Evolutionary conservation across 1,140 invertebrate species (phyloP), one percentile per base, ranked within the genome.

Genomic region (Hypothenemus hampei): DNA sequence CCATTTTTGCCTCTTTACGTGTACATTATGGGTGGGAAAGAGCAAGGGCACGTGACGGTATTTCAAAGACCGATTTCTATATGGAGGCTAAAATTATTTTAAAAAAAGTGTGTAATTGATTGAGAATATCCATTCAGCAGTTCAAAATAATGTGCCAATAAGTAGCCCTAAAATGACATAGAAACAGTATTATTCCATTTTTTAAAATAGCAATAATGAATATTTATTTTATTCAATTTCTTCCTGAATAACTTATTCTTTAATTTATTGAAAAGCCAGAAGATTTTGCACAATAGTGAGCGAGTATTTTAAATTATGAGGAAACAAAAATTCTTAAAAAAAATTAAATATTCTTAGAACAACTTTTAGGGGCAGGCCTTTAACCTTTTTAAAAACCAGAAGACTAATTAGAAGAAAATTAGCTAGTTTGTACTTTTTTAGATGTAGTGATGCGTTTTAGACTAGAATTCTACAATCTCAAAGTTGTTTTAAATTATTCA

Each of bases 61-160:
- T 84, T 84, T 53, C 80, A 81, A 56, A 74, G 81, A 59, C 81
- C 82, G 0, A 73, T 84, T 3, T 82, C 81, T 0, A 72, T 84
- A 11, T 84, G 82, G 82, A 81, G 80, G 60, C 69, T 83, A 7
- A 79, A 82, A 55, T 65, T 83, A n/a, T 72, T 70, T 58, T 73
- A 57, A 63, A 6, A 3, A 21, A 23, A 11, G 8, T 16, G 4
- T 7, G 6, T 29, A 7, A 29, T 29, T 29, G n/a, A n/a, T n/a
- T n/a, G n/a, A n/a, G n/a, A n/a, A n/a, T 31, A 31, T 31, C 26
- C 26, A 31, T 40, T 20, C 39, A 20, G 11, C 18, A 40, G 41
- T 26, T 23, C 41, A 44, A 44, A 44, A 26, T 22, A 1, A 44
- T 26, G 41, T 44, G 41, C 41, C 41, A 44, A 29, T 18, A 40